Conservation (phyloP, 2,888 invertebrate genomes). For the Leucophenga montana region DNA sequence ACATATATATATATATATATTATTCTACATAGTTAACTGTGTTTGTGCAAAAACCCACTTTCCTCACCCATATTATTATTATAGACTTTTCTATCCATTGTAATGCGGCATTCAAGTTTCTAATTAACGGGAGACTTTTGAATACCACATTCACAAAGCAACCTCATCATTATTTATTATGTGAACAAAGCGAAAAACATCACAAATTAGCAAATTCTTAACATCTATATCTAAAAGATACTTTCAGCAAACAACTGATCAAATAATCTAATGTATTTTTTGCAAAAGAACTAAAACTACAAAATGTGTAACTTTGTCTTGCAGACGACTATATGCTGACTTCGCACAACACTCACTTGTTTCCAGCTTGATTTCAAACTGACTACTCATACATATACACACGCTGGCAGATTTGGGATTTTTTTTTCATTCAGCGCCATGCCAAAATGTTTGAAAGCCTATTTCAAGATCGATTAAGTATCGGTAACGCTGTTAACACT, state of each 20-base stretch:
- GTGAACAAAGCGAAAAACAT: background rate
- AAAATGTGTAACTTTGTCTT: conserved; percentile 16
- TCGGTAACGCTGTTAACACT: too few relatives aligned
- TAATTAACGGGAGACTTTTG: background rate
- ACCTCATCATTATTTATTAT: background rate
- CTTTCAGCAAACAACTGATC: background rate
- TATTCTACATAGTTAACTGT: background rate
- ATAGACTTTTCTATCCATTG: conserved; percentile 4
- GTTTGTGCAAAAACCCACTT: conserved; percentile 4
- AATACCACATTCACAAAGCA: background rate
- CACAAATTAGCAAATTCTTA: background rate
- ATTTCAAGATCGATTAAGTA: too few relatives aligned
- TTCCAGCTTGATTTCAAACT: too few relatives aligned
- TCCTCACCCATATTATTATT: background rate
- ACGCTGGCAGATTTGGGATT: too few relatives aligned
- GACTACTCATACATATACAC: too few relatives aligned
- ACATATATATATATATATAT: background rate
- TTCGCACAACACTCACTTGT: conserved; percentile 2
- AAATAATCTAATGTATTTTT: background rate
- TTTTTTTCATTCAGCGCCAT: too few relatives aligned
- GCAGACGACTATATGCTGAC: conserved; percentile 20
- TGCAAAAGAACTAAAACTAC: too few relatives aligned
- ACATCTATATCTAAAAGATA: background rate
- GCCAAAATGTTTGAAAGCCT: too few relatives aligned
- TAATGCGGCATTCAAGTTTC: background rate